Evolutionary conservation across 2,797 vertebrate genomes (phyloP).

Genomic region (Anas bernieri): DNA sequence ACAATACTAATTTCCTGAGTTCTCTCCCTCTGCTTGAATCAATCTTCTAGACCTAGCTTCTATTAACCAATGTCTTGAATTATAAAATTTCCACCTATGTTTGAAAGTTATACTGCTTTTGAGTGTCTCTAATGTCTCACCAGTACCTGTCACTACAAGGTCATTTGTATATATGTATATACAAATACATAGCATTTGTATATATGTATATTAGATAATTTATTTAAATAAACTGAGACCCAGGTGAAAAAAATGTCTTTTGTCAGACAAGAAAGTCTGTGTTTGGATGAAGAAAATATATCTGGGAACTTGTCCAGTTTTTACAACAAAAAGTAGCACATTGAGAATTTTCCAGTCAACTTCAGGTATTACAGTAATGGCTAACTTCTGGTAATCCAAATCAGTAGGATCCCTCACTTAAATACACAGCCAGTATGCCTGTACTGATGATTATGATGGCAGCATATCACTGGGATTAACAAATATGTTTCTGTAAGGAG

Average conservation of each 20-base stretch:
- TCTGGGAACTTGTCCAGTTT: too few relatives aligned
- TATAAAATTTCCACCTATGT: neutral
- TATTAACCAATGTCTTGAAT: neutral
- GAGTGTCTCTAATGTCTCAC: neutral
- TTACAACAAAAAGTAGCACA: neutral
- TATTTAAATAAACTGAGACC: too few relatives aligned
- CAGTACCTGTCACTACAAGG: neutral
- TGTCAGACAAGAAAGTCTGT: too few relatives aligned
- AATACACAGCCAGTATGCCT: neutral
- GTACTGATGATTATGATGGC: neutral
- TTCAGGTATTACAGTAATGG: too few relatives aligned
- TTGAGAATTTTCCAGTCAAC: neutral
- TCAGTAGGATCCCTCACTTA: neutral
- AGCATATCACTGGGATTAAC: neutral
- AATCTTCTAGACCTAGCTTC: neutral
- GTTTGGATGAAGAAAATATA: too few relatives aligned
- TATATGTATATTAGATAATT: too few relatives aligned
- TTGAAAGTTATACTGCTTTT: neutral
- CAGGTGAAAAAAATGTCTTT: too few relatives aligned
- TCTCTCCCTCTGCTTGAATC: neutral
- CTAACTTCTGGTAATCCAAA: neutral
- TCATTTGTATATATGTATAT: too few relatives aligned
- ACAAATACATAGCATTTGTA: too few relatives aligned
- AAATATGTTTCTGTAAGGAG: neutral
- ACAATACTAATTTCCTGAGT: neutral